A percentile compares a stretch with the other conserved stretches of the same genome.
These are phyloP conservation scores for Calephelis virginiensis DNA, from an alignment of 1,140 invertebrate species.

Conservation along the genomic window DNA sequence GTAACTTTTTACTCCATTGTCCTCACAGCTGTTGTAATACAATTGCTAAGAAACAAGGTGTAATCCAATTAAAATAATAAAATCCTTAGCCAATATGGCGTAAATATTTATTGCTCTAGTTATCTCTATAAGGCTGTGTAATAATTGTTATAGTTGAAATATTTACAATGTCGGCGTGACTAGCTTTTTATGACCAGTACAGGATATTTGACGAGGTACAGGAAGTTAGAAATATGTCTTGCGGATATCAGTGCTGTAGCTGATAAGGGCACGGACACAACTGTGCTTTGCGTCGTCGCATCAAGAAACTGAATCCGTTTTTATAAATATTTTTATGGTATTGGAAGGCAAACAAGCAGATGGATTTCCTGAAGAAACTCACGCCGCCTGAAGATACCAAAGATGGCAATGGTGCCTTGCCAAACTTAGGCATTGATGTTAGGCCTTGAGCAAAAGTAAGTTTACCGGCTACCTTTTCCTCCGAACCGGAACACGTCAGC, in stretches of 20 bases:
- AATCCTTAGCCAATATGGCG: constrained; percentile 2
- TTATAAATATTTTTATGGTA: too few relatives aligned
- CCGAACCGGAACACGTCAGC: too few relatives aligned
- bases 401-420: too few relatives aligned
- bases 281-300: too few relatives aligned
- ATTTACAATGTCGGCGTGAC: background rate
- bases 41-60: background rate
- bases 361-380: too few relatives aligned
- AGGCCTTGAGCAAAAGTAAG: too few relatives aligned
- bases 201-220: constrained; percentile 8
- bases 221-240: constrained; percentile 2
- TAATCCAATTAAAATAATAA: constrained; percentile 11
- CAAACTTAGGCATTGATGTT: too few relatives aligned
- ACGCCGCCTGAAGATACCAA: too few relatives aligned
- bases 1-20: too few relatives aligned
- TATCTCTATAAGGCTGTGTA: constrained; percentile 9
- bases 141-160: background rate
- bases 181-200: background rate
- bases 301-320: too few relatives aligned
- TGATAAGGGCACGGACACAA: background rate
- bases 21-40: background rate
- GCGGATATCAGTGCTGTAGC: background rate
- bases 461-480: too few relatives aligned
- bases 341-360: too few relatives aligned
- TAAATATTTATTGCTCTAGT: constrained; percentile 16